Percentiles rank a stretch among this genome's conserved stretches.
phyloP scores from a whole-genome alignment of 2,888 invertebrate species.

The Nycteola revayana region DNA sequence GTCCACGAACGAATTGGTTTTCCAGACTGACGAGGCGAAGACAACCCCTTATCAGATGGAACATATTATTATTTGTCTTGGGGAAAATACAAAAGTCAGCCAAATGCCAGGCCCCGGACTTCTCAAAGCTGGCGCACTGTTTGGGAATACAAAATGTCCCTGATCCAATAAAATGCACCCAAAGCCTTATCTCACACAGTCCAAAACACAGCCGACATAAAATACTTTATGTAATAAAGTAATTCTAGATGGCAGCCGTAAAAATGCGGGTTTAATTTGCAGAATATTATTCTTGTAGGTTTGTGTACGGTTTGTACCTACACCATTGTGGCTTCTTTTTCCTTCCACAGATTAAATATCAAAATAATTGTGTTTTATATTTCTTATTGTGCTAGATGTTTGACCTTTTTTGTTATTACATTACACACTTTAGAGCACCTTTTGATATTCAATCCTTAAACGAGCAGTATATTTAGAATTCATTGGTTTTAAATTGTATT shows the following conservation, averaged over 20 bases:
- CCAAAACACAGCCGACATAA: constrained; percentile 20
- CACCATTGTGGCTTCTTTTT: constrained; percentile 10
- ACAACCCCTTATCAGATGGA: constrained; percentile 73
- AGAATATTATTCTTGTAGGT: constrained; percentile 12
- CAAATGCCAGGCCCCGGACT: constrained; percentile 57
- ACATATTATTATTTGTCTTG: constrained; percentile 74
- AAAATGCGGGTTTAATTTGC: constrained; percentile 23
- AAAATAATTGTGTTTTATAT: too few species aligned
- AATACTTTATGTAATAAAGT: constrained; percentile 16
- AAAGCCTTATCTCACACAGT: constrained; percentile 38
- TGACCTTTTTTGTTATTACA: not conserved
- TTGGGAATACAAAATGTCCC: constrained; percentile 52
- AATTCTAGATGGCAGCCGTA: constrained; percentile 19
- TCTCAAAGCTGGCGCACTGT: constrained; percentile 49
- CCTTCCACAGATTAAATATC: not conserved
- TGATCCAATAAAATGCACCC: constrained; percentile 44
- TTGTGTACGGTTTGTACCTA: too few species aligned
- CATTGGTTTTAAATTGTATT: too few species aligned
- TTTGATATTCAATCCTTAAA: too few species aligned
- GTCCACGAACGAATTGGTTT: constrained; percentile 67
- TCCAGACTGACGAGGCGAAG: constrained; percentile 67
- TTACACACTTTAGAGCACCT: too few species aligned
- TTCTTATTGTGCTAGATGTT: too few species aligned
- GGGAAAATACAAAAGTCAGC: constrained; percentile 64
- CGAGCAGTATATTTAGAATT: too few species aligned